These are phyloP conservation scores for Drosophila arawakana DNA, from an alignment of 1,140 invertebrate genomes.

Conservation along the genomic window DNA sequence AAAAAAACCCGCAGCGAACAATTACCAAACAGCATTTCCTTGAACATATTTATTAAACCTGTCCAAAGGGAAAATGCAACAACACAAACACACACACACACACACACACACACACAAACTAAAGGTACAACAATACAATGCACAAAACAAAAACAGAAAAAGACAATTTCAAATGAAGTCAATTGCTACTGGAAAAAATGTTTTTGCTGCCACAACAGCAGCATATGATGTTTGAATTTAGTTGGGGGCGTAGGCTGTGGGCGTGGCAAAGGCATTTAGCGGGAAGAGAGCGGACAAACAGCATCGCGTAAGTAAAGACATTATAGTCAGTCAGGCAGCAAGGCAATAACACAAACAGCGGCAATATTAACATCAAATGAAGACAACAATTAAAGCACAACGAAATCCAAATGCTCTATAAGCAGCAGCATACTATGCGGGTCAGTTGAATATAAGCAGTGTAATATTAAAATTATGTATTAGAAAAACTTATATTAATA, in stretches of 20 bases:
- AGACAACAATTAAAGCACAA: conserved; percentile 26
- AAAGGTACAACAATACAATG: conserved; percentile 51
- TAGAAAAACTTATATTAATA: background rate
- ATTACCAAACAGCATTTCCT: conserved; percentile 84
- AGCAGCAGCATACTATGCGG: background rate
- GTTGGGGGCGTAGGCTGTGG: background rate
- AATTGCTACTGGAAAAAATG: conserved; percentile 76
- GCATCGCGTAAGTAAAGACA: conserved; percentile 48
- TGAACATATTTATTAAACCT: conserved; percentile 84
- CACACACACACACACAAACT: conserved; percentile 20
- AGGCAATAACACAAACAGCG: conserved; percentile 27
- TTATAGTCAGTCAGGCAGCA: conserved; percentile 42
- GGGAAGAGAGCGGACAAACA: background rate
- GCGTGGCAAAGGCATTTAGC: background rate
- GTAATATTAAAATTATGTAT: background rate
- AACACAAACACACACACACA: conserved; percentile 24
- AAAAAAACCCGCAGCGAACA: conserved; percentile 67
- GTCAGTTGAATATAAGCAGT: background rate
- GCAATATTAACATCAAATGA: conserved; percentile 30
- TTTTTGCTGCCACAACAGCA: conserved; percentile 44
- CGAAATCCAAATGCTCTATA: conserved; percentile 17
- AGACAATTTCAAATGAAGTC: conserved; percentile 77
- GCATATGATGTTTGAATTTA: conserved; percentile 39
- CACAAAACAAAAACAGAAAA: conserved; percentile 2
- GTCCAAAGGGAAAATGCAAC: conserved; percentile 57